Evolutionary conservation across 2,113 vertebrate genomes (phyloP).

Genomic region (Barbus barbus): DNA sequence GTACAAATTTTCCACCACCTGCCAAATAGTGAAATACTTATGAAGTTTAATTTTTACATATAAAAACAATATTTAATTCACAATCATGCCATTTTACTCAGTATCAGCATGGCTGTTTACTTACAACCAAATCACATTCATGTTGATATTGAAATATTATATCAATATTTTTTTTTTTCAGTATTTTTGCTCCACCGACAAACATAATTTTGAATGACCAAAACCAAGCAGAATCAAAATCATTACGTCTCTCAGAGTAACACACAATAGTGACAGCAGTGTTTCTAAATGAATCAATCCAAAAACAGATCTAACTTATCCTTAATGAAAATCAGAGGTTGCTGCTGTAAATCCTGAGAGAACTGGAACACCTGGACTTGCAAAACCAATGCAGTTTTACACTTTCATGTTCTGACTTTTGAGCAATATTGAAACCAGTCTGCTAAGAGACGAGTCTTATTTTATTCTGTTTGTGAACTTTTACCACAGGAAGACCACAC

Average conservation of each 20-base stretch:
- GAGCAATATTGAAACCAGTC: not conserved
- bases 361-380: not conserved
- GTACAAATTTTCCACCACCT: not conserved
- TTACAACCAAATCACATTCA: no score
- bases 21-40: not conserved
- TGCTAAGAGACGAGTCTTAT: not conserved
- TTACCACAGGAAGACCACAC: slow-evolving; percentile 10
- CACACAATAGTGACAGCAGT: not conserved
- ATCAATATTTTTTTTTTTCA: not conserved
- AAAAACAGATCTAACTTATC: not conserved
- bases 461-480: not conserved
- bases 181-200: not conserved
- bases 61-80: not conserved
- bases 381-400: not conserved
- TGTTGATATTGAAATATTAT: no score
- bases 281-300: not conserved
- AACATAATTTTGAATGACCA: not conserved
- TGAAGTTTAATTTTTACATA: not conserved
- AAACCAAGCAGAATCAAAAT: not conserved
- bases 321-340: not conserved
- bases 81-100: no score
- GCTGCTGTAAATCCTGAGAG: not conserved
- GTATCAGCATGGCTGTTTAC: no score
- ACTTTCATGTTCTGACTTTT: not conserved
- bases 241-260: not conserved